phyloP scores from a whole-genome alignment of 2,888 invertebrate species.

The Agrochola lota region DNA sequence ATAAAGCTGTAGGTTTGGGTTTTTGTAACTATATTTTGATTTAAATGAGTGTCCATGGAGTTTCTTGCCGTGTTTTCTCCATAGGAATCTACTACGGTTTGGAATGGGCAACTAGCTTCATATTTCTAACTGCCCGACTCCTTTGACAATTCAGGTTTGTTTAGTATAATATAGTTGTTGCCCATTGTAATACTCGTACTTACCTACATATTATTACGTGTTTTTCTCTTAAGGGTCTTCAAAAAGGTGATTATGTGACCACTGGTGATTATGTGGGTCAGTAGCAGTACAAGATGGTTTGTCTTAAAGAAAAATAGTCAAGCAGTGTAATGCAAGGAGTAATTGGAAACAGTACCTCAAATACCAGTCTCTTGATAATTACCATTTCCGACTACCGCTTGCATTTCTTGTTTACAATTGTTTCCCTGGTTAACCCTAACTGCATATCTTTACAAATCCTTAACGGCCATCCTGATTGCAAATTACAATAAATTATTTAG shows the following conservation, averaged over 20 bases:
- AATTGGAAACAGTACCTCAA: too few species aligned
- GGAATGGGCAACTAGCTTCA: neutral
- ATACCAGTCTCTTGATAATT: too few species aligned
- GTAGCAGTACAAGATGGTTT: neutral
- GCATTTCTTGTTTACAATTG: too few species aligned
- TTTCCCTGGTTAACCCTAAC: too few species aligned
- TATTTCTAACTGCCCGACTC: neutral
- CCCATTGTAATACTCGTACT: neutral
- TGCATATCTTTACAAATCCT: neutral
- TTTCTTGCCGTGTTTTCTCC: neutral
- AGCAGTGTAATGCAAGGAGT: too few species aligned
- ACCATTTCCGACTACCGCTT: too few species aligned
- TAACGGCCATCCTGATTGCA: neutral
- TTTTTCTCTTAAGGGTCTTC: neutral
- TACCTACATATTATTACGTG: neutral
- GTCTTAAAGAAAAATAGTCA: neutral
- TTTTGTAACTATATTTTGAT: neutral
- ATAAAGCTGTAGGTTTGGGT: neutral
- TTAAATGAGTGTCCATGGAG: neutral
- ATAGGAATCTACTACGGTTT: too few species aligned
- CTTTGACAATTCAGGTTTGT: neutral
- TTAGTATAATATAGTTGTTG: neutral
- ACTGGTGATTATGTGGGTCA: neutral
- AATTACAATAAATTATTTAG: neutral
- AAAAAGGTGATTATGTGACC: neutral